These are phyloP conservation scores for Agapornis roseicollis DNA, from an alignment of 2,113 vertebrate genomes.

Conservation along the genomic window DNA sequence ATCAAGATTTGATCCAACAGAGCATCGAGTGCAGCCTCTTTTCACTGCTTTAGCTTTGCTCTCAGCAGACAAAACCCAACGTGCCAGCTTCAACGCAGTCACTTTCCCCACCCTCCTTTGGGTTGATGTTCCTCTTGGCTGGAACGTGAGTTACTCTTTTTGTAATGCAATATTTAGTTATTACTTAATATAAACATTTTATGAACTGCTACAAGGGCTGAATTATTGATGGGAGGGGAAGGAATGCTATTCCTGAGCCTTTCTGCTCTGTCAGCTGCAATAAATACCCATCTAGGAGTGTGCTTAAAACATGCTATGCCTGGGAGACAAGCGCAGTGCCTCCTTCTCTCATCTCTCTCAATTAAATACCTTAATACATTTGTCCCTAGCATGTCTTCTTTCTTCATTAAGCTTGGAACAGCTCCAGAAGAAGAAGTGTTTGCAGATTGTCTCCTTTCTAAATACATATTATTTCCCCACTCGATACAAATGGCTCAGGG, in stretches of 20 bases:
- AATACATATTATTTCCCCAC: background rate
- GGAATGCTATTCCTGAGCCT: background rate
- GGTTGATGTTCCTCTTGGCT: background rate
- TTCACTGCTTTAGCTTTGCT: background rate
- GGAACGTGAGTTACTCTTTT: background rate
- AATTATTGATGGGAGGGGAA: constrained; percentile 49
- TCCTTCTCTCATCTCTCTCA: background rate
- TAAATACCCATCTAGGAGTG: background rate
- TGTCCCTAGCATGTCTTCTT: background rate
- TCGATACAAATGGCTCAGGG: background rate
- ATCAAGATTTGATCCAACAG: background rate
- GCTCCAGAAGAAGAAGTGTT: background rate
- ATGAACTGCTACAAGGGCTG: background rate
- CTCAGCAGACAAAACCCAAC: background rate
- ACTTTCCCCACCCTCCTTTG: background rate
- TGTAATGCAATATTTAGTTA: constrained; percentile 10
- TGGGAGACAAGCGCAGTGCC: background rate
- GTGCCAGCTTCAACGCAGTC: background rate
- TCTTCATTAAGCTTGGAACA: background rate
- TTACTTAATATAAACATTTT: constrained; percentile 49
- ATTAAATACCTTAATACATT: constrained; percentile 19
- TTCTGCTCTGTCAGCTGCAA: background rate
- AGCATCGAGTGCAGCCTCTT: background rate
- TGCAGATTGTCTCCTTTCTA: background rate
- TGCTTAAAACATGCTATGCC: constrained; percentile 5